Percentiles rank a stretch among this genome's conserved stretches.
Conservation (phyloP, 2,113 vertebrate genomes). For the Indicator indicator region DNA sequence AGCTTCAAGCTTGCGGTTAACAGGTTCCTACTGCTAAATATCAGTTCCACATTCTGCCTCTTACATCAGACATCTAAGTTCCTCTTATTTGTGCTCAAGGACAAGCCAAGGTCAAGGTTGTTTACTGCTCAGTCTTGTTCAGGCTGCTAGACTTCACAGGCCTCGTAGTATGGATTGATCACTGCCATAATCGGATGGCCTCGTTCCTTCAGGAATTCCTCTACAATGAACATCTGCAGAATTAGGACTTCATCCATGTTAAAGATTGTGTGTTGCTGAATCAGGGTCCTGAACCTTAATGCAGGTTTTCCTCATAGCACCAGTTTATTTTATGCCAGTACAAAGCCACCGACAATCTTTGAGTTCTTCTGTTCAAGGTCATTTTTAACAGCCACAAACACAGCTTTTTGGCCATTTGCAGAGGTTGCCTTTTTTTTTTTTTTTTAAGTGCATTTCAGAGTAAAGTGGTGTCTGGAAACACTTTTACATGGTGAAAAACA, state of each 20-base stretch:
- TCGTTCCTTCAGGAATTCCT: too few species aligned
- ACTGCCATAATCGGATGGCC: too few species aligned
- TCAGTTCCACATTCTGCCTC: too few species aligned
- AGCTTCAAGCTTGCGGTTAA: too few species aligned
- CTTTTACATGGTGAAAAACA: slow-evolving; percentile 13
- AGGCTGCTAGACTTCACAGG: too few species aligned
- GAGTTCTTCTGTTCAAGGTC: slow-evolving; percentile 54
- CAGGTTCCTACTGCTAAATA: too few species aligned
- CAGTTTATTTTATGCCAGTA: slow-evolving; percentile 58
- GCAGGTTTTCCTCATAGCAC: slow-evolving; percentile 51
- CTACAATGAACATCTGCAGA: background rate
- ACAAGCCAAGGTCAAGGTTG: too few species aligned
- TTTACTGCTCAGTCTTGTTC: too few species aligned
- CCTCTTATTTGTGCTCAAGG: too few species aligned
- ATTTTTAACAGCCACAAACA: slow-evolving; percentile 63
- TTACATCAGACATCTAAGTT: too few species aligned
- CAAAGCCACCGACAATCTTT: slow-evolving; percentile 42
- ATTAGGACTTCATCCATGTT: background rate
- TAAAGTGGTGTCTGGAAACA: slow-evolving; percentile 34
- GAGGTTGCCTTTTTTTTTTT: background rate
- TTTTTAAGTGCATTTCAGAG: slow-evolving; percentile 30
- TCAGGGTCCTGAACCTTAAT: slow-evolving; percentile 20
- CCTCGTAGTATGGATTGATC: too few species aligned
- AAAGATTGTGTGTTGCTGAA: slow-evolving; percentile 38
- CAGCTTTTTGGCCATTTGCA: slow-evolving; percentile 58